Evolutionary conservation across 2,113 vertebrate species (phyloP).

Genomic region (Eublepharis macularius): DNA sequence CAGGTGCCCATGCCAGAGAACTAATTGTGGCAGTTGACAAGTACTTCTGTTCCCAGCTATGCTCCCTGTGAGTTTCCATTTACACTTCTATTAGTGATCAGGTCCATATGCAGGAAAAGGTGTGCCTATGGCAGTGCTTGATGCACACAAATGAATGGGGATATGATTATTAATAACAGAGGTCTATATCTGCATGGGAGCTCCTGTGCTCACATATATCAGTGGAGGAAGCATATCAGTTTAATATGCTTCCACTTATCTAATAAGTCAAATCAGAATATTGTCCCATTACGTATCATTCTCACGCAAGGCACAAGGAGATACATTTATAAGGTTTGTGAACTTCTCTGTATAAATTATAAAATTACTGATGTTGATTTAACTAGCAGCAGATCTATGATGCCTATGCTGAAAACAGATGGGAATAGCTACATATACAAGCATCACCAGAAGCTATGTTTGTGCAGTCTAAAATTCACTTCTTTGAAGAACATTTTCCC

Average conservation of each 20-base stretch:
- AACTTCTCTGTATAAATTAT: not conserved
- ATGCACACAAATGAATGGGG: not conserved
- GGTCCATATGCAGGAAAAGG: not conserved
- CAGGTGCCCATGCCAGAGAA: not conserved
- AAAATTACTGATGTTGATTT: not conserved
- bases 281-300: slow-evolving; percentile 22
- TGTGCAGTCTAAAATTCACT: not conserved
- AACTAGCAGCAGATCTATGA: not conserved
- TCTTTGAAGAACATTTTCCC: not conserved
- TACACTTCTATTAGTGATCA: not conserved
- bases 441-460: not conserved
- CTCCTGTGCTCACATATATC: not conserved
- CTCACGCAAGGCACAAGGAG: not conserved
- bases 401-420: not conserved
- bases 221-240: fast-evolving
- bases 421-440: not conserved
- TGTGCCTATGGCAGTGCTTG: not conserved
- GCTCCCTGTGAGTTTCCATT: not conserved
- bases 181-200: not conserved
- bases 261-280: slow-evolving; percentile 23
- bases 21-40: no score
- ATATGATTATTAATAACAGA: not conserved
- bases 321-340: not conserved
- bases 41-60: no score
- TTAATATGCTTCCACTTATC: not conserved